These are phyloP conservation scores for Microcebus tavaratra DNA, from an alignment of 2,113 vertebrate genomes.

Conservation along the genomic window DNA sequence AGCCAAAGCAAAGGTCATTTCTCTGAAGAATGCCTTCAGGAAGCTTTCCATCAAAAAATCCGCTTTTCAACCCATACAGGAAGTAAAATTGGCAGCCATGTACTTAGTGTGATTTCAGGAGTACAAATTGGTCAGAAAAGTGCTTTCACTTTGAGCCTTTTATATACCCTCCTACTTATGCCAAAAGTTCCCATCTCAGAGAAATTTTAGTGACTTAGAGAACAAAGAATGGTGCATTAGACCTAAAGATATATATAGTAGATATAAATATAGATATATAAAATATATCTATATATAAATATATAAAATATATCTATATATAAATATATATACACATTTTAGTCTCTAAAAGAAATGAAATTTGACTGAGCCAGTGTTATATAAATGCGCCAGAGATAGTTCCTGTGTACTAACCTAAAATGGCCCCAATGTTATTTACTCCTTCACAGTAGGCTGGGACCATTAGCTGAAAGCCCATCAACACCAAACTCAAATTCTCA, in stretches of 20 bases:
- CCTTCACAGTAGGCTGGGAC: neutral
- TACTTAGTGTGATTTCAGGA: neutral
- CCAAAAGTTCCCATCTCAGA: neutral
- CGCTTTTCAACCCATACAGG: neutral
- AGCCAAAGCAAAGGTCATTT: neutral
- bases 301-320: too few species aligned
- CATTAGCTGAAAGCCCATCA: neutral
- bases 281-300: too few species aligned
- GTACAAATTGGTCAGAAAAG: neutral
- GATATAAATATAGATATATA: too few species aligned
- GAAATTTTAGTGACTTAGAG: neutral
- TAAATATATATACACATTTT: neutral
- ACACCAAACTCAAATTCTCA: neutral
- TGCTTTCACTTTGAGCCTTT: neutral
- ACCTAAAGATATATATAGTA: neutral
- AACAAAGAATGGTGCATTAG: neutral
- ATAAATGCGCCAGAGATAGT: neutral
- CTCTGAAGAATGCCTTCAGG: neutral
- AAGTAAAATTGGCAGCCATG: neutral
- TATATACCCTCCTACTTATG: neutral
- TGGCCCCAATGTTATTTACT: neutral
- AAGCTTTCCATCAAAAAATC: neutral
- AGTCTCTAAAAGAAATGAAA: constrained; percentile 35
- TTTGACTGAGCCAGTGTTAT: neutral
- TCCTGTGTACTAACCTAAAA: neutral